Base-by-base conservation (phyloP, 2,113 vertebrate genomes). In the Cheirogaleus medius region DNA sequence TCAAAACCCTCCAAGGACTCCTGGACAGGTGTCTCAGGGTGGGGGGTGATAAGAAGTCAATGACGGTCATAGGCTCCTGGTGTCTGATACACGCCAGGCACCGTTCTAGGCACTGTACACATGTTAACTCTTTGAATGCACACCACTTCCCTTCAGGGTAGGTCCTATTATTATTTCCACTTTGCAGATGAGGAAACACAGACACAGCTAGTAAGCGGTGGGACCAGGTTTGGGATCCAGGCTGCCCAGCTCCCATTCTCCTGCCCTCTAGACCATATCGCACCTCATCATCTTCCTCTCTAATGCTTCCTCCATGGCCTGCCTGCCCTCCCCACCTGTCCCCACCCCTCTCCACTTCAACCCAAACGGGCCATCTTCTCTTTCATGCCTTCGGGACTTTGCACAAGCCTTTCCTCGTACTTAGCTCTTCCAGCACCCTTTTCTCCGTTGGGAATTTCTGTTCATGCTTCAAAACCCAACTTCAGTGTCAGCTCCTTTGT, bases 381-480 rank as follows among this genome's bases (percentile, higher is more conserved):
- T 88, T 87, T 78, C 63, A 68, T 39, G 64, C 29, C 76, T 93
- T 77, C 27, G 42, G 85, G 52, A 13, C 52, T 88, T 93, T 63
- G 91, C 64, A 82, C 17, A 20, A 34, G 39, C 12, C 37, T 63
- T 82, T 44, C 23, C 80, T 85, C 42, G 34, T 8, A 25, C 77
- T 86, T 78, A 56, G 29, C n/a, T 88, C 60, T 76, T 54, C 60
- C 49, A 8, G 2, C 8, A 76, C 23, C 82, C 69, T 71, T 52
- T 54, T 20, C 77, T 84, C 73, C 64, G 17, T 8, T 17, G 85
- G 52, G 76, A 78, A 60, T 82, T 78, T 82, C 84, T 25, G 13
- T 44, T 29, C 66, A 63, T 25, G 71, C 23, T 93, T 93, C 86
- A 92, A 93, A 90, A 68, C 44, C 71, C 81, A 64, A 5, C 29